Conservation (phyloP, 2,797 vertebrate genomes). For the Cercopithecus neglectus region DNA sequence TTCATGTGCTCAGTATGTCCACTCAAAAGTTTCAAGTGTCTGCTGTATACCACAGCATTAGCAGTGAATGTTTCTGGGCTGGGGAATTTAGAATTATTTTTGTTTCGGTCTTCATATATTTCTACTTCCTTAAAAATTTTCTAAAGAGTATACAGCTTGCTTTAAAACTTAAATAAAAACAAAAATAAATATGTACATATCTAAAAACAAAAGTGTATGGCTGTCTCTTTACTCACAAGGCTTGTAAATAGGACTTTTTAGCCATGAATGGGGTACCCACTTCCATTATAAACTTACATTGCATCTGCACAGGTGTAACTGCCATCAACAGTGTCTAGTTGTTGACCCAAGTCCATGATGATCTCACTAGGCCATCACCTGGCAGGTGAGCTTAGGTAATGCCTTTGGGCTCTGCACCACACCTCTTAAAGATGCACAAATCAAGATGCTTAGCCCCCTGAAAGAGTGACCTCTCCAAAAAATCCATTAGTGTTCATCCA, state of each 20-base stretch:
- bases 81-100: slow-evolving; percentile 5
- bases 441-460: background rate
- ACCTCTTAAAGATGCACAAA: background rate
- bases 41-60: background rate
- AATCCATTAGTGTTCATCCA: background rate
- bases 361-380: background rate
- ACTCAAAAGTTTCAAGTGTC: background rate
- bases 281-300: background rate
- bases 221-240: background rate
- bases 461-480: background rate
- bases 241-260: background rate
- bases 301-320: background rate
- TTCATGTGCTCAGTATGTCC: background rate
- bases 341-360: background rate
- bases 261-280: background rate
- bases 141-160: background rate
- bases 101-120: slow-evolving; percentile 14
- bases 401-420: background rate
- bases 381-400: background rate
- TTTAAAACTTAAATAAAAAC: slow-evolving; percentile 47
- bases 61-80: background rate
- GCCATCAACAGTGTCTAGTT: background rate
- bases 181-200: background rate
- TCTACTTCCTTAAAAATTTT: slow-evolving; percentile 4
- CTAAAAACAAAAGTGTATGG: background rate